Evolutionary conservation across 2,797 vertebrate species (phyloP).

Genomic region (Tapirus indicus): DNA sequence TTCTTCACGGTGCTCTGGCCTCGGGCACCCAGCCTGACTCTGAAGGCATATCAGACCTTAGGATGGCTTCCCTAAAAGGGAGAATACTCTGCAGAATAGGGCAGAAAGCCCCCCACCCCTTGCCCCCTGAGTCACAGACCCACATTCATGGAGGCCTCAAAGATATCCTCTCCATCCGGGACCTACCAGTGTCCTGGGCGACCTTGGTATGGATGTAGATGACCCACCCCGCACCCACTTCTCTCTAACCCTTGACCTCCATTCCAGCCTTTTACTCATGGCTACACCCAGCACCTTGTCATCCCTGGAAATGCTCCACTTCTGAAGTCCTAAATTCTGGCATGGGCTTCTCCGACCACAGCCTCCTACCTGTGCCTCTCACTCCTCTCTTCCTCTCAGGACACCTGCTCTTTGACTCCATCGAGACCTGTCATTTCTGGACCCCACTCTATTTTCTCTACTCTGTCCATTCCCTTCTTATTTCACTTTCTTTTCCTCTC

Average conservation of each 20-base stretch:
- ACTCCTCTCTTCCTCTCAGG: background rate
- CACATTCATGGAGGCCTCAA: background rate
- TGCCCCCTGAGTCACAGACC: background rate
- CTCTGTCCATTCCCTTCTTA: background rate
- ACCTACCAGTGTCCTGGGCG: background rate
- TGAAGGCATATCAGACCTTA: background rate
- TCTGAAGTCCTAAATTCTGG: background rate
- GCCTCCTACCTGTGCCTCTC: background rate
- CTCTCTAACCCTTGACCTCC: background rate
- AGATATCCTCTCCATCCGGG: background rate
- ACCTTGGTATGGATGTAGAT: background rate
- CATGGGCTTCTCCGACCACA: background rate
- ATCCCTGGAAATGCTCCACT: background rate
- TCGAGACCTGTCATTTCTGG: background rate
- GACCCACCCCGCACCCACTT: background rate
- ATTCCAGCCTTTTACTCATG: background rate
- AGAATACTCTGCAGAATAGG: background rate
- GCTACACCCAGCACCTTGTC: background rate
- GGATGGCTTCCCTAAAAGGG: background rate
- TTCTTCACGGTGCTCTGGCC: background rate
- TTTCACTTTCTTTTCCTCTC: background rate
- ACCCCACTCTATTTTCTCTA: background rate
- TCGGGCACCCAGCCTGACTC: background rate
- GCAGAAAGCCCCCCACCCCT: background rate
- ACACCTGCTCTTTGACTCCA: background rate